phyloP scores from a whole-genome alignment of 2,113 vertebrate species.

The Oncorhynchus gorbuscha region DNA sequence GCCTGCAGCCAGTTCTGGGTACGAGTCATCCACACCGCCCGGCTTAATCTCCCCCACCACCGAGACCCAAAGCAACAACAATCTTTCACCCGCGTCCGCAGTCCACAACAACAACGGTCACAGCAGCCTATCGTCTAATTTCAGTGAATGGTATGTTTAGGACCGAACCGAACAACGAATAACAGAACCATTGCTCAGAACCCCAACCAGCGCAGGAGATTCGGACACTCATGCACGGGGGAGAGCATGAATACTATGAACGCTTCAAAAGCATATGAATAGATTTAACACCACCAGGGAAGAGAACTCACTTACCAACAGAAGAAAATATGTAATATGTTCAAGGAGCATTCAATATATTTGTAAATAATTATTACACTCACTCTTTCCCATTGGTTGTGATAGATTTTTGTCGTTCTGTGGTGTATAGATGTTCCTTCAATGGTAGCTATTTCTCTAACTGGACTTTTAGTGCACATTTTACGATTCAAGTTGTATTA shows the following conservation, averaged over 20 bases:
- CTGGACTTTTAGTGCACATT: constrained; percentile 83
- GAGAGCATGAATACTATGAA: constrained; percentile 57
- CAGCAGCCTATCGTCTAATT: constrained; percentile 93
- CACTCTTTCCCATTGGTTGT: constrained; percentile 78
- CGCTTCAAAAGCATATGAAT: constrained; percentile 38
- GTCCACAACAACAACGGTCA: constrained; percentile 81
- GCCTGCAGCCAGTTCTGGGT: constrained; percentile 92
- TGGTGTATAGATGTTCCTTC: constrained; percentile 92
- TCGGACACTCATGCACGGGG: constrained; percentile 62
- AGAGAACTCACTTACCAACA: constrained; percentile 52
- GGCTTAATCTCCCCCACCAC: constrained; percentile 90
- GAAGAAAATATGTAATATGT: constrained; percentile 68
- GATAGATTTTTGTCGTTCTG: constrained; percentile 81
- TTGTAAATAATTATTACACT: constrained; percentile 74
- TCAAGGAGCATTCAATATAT: constrained; percentile 59
- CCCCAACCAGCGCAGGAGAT: constrained; percentile 57
- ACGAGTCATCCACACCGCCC: constrained; percentile 91
- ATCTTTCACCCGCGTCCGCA: constrained; percentile 79
- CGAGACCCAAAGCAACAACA: constrained; percentile 88
- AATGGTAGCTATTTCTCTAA: constrained; percentile 82
- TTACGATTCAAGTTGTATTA: constrained; percentile 87
- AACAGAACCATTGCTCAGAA: constrained; percentile 65
- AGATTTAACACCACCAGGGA: constrained; percentile 55
- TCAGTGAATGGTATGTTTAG: constrained; percentile 99
- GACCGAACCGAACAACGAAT: constrained; percentile 60